A percentile compares a stretch with the other conserved stretches of the same genome.
Conservation (phyloP, 2,113 vertebrate species). For the Dipodomys spectabilis region DNA sequence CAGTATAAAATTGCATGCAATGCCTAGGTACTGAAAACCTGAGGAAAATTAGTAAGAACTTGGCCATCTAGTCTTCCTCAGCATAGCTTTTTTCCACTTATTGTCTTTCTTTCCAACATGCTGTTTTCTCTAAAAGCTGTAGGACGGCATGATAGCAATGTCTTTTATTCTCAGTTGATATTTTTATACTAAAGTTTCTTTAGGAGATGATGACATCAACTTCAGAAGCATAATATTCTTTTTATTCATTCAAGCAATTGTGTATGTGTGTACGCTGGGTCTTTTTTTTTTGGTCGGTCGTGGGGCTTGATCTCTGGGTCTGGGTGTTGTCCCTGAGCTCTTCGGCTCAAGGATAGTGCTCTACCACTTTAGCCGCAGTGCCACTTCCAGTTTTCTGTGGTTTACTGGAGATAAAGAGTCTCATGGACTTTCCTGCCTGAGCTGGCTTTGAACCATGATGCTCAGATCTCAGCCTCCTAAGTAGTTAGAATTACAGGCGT, state of each 20-base stretch:
- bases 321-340: no score
- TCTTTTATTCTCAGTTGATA: neutral
- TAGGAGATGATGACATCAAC: neutral
- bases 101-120: neutral
- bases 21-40: neutral
- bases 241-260: neutral
- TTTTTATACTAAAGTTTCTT: conserved; percentile 18
- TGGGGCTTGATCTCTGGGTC: no score
- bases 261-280: no score
- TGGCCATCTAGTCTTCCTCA: neutral
- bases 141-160: neutral
- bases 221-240: conserved; percentile 8
- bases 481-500: no score
- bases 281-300: no score
- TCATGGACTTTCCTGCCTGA: no score
- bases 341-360: no score
- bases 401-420: no score
- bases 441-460: no score
- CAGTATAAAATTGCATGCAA: neutral
- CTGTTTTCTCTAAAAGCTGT: neutral
- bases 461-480: no score
- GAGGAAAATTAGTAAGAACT: neutral
- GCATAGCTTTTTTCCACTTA: neutral
- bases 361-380: no score
- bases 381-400: no score